Conservation (phyloP, 2,888 invertebrate species). For the Polymixis flavicincta region DNA sequence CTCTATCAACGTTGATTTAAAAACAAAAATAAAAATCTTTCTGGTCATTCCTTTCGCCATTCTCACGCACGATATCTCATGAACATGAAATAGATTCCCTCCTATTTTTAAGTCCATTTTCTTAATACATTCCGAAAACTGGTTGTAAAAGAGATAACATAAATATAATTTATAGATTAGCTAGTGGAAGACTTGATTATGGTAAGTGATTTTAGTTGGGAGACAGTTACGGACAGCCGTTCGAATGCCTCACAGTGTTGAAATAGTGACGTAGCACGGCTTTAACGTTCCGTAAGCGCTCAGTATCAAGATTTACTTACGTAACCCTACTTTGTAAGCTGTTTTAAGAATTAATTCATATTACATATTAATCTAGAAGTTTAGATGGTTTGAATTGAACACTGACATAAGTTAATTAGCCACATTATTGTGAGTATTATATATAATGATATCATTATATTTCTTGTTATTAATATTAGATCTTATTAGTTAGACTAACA, state of each 20-base stretch:
- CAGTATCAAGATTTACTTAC: conserved; percentile 53
- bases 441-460: no score
- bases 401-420: conserved; percentile 1
- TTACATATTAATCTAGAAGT: conserved; percentile 26
- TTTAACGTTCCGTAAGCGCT: conserved; percentile 57
- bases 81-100: conserved; percentile 64
- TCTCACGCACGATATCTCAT: conserved; percentile 66
- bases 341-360: conserved; percentile 38
- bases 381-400: background rate
- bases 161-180: conserved; percentile 79
- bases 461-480: background rate
- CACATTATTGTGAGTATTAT: background rate
- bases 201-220: conserved; percentile 71
- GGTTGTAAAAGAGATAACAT: conserved; percentile 76
- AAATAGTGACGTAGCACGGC: conserved; percentile 59
- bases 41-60: conserved; percentile 45
- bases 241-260: conserved; percentile 66
- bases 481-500: background rate
- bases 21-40: conserved; percentile 37
- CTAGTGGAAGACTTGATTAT: conserved; percentile 72
- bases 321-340: conserved; percentile 40
- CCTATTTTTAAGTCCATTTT: conserved; percentile 69
- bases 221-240: conserved; percentile 63
- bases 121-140: conserved; percentile 76
- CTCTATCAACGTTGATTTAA: conserved; percentile 16